Evolutionary conservation across 2,113 vertebrate species (phyloP).

Genomic region (Gobius niger): DNA sequence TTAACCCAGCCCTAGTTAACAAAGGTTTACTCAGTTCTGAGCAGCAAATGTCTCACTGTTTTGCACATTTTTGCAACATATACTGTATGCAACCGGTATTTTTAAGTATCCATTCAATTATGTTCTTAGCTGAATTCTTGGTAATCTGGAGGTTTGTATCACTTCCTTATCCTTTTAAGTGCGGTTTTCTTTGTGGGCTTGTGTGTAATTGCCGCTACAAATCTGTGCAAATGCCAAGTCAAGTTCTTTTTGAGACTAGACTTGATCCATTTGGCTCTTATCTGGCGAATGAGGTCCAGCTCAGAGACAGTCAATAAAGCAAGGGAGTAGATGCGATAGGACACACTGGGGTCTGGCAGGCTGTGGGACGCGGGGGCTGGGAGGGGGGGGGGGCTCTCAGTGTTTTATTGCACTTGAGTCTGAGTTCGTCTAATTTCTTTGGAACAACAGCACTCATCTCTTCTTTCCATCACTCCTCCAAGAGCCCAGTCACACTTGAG

Average conservation of each 20-base stretch:
- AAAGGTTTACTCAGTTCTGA: background rate
- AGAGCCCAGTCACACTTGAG: background rate
- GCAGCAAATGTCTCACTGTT: background rate
- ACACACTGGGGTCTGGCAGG: too few species aligned
- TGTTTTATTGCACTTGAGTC: slow-evolving; percentile 53
- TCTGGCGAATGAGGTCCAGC: slow-evolving; percentile 48
- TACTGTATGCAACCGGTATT: background rate
- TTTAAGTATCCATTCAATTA: background rate
- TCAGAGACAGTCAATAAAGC: slow-evolving; percentile 49
- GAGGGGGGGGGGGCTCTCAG: slow-evolving; percentile 61
- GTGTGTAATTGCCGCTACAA: background rate
- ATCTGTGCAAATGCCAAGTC: slow-evolving; percentile 15
- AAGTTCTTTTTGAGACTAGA: slow-evolving; percentile 36
- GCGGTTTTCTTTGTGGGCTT: background rate
- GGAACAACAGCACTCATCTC: slow-evolving; percentile 12
- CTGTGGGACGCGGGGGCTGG: slow-evolving; percentile 34
- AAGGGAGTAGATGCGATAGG: slow-evolving; percentile 46
- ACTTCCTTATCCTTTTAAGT: background rate
- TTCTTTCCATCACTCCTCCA: slow-evolving; percentile 17
- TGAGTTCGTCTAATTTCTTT: slow-evolving; percentile 30
- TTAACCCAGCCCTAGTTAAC: too few species aligned
- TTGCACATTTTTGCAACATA: background rate
- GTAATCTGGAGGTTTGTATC: background rate
- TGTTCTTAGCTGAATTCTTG: background rate
- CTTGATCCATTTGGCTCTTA: slow-evolving; percentile 37